A percentile compares a stretch with the other conserved stretches of the same genome.
Conservation (phyloP, 2,797 vertebrate species). For the Poecilia picta region DNA sequence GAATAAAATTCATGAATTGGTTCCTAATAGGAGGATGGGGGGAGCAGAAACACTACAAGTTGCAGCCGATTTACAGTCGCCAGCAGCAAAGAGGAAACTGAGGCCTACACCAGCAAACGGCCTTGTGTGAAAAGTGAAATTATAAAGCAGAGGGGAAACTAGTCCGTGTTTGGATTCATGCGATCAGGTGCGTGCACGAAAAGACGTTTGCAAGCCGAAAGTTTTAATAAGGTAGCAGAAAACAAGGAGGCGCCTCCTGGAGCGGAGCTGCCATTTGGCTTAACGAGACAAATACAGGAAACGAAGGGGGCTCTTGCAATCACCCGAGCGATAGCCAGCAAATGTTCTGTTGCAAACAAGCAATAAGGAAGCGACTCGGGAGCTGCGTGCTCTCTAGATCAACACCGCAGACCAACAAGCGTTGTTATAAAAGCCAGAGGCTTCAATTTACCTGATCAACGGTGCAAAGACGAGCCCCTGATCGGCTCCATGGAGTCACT, state of each 20-base stretch:
- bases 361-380: conserved; percentile 60
- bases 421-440: conserved; percentile 12
- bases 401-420: conserved; percentile 26
- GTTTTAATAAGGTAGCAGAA: conserved; percentile 21
- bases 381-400: conserved; percentile 2
- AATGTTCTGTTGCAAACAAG: conserved; percentile 50
- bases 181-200: conserved; percentile 29
- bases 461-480: conserved; percentile 59
- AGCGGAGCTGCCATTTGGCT: conserved; percentile 74
- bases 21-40: conserved; percentile 15
- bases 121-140: conserved; percentile 30
- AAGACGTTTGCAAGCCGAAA: conserved; percentile 7
- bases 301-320: conserved; percentile 73
- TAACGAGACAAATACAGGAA: conserved; percentile 84
- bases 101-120: conserved; percentile 58
- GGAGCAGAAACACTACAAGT: conserved; percentile 10
- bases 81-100: conserved; percentile 60
- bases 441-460: conserved; percentile 54
- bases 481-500: conserved; percentile 67
- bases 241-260: conserved; percentile 56
- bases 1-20: conserved; percentile 38
- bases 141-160: not conserved
- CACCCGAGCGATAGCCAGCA: conserved; percentile 62
- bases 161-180: not conserved
- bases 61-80: conserved; percentile 20